These are phyloP conservation scores for Gavialis gangeticus DNA, from an alignment of 2,113 vertebrate genomes.

Conservation along the genomic window DNA sequence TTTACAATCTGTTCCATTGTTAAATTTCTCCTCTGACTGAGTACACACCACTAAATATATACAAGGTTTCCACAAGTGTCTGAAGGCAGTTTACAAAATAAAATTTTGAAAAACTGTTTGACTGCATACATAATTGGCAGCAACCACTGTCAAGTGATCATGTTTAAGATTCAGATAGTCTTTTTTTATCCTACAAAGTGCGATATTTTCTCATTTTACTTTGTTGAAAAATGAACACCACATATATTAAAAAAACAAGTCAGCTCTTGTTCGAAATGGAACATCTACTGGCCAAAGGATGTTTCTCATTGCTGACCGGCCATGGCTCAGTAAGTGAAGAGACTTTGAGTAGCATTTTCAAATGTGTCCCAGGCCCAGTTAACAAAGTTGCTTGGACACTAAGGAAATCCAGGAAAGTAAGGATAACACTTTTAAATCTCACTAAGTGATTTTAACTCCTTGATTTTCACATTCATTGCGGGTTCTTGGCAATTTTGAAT, in stretches of 20 bases:
- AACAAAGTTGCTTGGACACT: neutral
- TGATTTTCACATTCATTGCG: neutral
- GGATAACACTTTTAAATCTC: neutral
- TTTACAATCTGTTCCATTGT: neutral
- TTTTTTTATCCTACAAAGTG: neutral
- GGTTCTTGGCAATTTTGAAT: neutral
- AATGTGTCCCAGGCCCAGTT: neutral
- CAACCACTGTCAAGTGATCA: neutral
- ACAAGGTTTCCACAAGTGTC: neutral
- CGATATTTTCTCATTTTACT: neutral
- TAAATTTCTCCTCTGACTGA: conserved; percentile 5
- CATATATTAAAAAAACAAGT: neutral
- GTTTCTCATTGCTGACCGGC: neutral
- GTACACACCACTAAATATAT: neutral
- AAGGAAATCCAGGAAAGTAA: neutral
- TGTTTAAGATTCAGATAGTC: conserved; percentile 19
- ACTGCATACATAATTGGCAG: neutral
- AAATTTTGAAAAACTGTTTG: neutral
- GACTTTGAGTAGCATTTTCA: conserved; percentile 27
- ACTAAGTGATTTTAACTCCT: neutral
- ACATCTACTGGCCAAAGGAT: neutral
- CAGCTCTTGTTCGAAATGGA: conserved; percentile 36
- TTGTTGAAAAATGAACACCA: neutral
- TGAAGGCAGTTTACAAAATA: too few relatives aligned
- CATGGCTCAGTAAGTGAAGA: neutral